These are phyloP conservation scores for Acanthosepion pharaonis DNA, from an alignment of 2,888 invertebrate species.

Conservation along the genomic window DNA sequence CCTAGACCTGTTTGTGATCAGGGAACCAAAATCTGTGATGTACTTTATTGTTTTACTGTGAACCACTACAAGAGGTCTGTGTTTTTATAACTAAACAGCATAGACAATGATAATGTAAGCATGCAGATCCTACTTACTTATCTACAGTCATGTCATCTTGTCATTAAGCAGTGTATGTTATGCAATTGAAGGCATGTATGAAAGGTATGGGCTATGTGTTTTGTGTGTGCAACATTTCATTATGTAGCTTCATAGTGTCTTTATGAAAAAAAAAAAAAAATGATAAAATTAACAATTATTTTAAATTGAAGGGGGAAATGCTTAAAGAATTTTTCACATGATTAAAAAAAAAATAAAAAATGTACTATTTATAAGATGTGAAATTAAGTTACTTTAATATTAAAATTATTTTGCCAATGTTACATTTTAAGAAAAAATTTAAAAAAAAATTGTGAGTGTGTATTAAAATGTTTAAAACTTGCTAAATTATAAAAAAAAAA, in stretches of 20 bases:
- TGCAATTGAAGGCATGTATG: slow-evolving; percentile 38
- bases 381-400: neutral
- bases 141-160: slow-evolving; percentile 44
- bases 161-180: slow-evolving; percentile 42
- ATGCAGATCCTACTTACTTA: neutral
- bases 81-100: slow-evolving; percentile 2
- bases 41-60: slow-evolving; percentile 47
- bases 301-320: slow-evolving; percentile 25
- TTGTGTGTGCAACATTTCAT: slow-evolving; percentile 44
- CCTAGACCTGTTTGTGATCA: slow-evolving; percentile 45
- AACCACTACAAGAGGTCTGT: slow-evolving; percentile 39
- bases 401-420: neutral
- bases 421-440: neutral
- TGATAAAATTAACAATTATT: neutral
- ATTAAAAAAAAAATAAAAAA: neutral
- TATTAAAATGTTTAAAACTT: neutral
- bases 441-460: neutral
- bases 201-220: slow-evolving; percentile 44
- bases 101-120: neutral
- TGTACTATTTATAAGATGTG: neutral
- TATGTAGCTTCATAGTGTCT: slow-evolving; percentile 44
- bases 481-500: neutral
- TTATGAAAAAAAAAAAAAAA: neutral
- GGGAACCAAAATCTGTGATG: slow-evolving; percentile 48
- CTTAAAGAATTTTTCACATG: slow-evolving; percentile 6